Evolutionary conservation across 2,113 vertebrate species (phyloP).

Genomic region (Naja naja): DNA sequence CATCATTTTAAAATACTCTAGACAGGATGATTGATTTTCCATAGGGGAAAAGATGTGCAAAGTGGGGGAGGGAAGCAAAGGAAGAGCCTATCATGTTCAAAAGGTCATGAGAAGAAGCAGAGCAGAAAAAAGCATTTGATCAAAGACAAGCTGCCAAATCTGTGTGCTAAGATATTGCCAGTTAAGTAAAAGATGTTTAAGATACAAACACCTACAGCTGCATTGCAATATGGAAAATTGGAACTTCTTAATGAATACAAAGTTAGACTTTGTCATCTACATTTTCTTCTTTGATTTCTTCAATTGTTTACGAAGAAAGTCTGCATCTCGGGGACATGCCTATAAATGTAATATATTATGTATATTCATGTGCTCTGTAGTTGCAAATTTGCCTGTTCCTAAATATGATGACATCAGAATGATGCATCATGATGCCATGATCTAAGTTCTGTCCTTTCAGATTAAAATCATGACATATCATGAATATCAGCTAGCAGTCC

Average conservation of each 20-base stretch:
- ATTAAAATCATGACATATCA: background rate
- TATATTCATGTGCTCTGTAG: background rate
- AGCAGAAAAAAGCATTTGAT: slow-evolving; percentile 31
- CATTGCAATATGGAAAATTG: background rate
- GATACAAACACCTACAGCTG: background rate
- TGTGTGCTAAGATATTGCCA: background rate
- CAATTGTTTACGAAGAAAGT: background rate
- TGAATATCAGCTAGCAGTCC: background rate
- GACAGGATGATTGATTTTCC: slow-evolving; percentile 33
- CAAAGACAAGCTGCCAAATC: slow-evolving; percentile 26
- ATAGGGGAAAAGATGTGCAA: slow-evolving; percentile 17
- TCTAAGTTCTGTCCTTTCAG: background rate
- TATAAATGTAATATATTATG: background rate
- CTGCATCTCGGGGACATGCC: background rate
- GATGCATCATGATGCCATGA: background rate
- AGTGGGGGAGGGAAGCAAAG: background rate
- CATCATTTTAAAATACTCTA: slow-evolving; percentile 13
- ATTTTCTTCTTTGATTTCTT: background rate
- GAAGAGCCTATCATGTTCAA: slow-evolving; percentile 19
- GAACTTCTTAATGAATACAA: background rate
- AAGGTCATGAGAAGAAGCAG: slow-evolving; percentile 32
- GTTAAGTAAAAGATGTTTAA: slow-evolving; percentile 10
- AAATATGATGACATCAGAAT: background rate
- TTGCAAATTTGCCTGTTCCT: background rate
- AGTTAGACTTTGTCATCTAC: background rate